Conservation (phyloP, 2,797 vertebrate genomes). For the Microtus agrestis region DNA sequence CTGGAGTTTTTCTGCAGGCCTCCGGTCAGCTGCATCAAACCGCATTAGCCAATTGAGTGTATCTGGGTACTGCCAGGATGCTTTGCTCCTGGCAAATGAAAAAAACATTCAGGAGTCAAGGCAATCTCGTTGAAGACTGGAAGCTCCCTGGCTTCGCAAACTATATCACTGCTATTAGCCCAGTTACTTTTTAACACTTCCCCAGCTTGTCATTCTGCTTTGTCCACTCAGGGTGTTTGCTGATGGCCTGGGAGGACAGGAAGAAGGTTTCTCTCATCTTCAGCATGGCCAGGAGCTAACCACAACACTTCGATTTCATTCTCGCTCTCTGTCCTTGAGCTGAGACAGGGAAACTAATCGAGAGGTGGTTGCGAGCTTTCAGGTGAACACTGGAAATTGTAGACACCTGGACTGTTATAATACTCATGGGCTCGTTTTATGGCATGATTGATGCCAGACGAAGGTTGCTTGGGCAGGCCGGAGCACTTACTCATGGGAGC, state of each 20-base stretch:
- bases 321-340: not conserved
- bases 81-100: not conserved
- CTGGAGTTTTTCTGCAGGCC: not conserved
- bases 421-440: conserved; percentile 75
- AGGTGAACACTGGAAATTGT: conserved; percentile 69
- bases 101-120: conserved; percentile 26
- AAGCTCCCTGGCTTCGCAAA: conserved; percentile 19
- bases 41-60: not conserved
- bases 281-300: not conserved
- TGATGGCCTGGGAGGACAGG: conserved; percentile 60
- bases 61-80: not conserved
- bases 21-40: not conserved
- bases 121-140: conserved; percentile 42
- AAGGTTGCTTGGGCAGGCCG: conserved; percentile 70
- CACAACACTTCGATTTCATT: not conserved
- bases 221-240: conserved; percentile 30
- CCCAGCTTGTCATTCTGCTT: not conserved
- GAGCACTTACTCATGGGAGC: conserved; percentile 61
- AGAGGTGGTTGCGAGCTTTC: conserved; percentile 15
- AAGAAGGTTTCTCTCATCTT: not conserved
- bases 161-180: not conserved
- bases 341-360: conserved; percentile 60
- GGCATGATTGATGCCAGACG: conserved; percentile 81
- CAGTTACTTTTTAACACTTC: not conserved
- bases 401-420: conserved; percentile 83